A percentile compares a stretch with the other conserved stretches of the same genome.
phyloP scores from a whole-genome alignment of 2,797 vertebrate genomes.

The Channa striata region DNA sequence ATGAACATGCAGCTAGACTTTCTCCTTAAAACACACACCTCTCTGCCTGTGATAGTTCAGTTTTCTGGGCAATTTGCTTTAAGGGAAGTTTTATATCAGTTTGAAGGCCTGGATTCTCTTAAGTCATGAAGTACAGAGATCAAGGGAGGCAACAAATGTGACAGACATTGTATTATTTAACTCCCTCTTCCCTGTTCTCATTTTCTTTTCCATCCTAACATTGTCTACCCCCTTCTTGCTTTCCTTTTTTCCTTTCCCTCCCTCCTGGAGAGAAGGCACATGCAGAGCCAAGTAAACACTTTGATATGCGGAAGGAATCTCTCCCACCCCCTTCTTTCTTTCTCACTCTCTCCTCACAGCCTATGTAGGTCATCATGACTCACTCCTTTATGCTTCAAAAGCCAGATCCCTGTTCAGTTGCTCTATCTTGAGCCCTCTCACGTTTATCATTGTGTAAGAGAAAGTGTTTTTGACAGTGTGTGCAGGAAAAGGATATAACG shows the following conservation, averaged over 20 bases:
- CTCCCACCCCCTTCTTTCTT: slow-evolving; percentile 59
- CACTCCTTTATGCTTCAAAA: slow-evolving; percentile 85
- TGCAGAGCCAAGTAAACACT: slow-evolving; percentile 84
- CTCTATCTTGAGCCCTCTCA: slow-evolving; percentile 80
- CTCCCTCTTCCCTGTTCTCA: slow-evolving; percentile 63
- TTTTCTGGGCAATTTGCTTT: slow-evolving; percentile 25
- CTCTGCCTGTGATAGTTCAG: background rate
- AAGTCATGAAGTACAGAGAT: slow-evolving; percentile 38
- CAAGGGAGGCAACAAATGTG: slow-evolving; percentile 43
- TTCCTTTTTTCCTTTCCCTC: slow-evolving; percentile 54
- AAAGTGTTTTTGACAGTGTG: slow-evolving; percentile 60
- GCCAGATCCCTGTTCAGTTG: slow-evolving; percentile 74
- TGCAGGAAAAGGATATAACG: slow-evolving; percentile 26
- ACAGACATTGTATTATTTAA: slow-evolving; percentile 63
- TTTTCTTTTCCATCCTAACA: slow-evolving; percentile 64
- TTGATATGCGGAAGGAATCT: slow-evolving; percentile 85
- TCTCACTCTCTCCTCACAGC: slow-evolving; percentile 67
- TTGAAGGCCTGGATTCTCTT: slow-evolving; percentile 16
- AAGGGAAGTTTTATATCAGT: slow-evolving; percentile 12
- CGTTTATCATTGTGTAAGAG: slow-evolving; percentile 75
- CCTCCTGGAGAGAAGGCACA: slow-evolving; percentile 72
- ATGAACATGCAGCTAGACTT: slow-evolving; percentile 2
- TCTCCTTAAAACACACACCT: background rate
- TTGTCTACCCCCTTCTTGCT: slow-evolving; percentile 58
- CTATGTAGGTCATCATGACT: slow-evolving; percentile 89